phyloP scores from a whole-genome alignment of 2,888 invertebrate genomes.

The Diaprepes abbreviatus region DNA sequence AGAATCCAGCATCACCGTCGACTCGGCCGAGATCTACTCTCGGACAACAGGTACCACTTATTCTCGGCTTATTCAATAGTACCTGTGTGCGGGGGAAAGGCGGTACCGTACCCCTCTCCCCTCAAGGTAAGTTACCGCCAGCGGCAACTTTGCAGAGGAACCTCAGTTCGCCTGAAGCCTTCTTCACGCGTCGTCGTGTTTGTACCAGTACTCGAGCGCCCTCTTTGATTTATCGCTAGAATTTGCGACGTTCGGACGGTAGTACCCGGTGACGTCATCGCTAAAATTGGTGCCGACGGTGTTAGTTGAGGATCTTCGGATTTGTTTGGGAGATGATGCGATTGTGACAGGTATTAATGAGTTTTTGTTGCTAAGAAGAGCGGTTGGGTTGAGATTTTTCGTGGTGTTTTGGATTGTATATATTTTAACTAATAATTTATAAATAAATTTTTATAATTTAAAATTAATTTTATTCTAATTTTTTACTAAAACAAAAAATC shows the following conservation, averaged over 20 bases:
- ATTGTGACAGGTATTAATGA: slow-evolving; percentile 20
- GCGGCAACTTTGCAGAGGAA: slow-evolving; percentile 61
- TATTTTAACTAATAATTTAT: not conserved
- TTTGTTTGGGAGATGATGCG: slow-evolving; percentile 26
- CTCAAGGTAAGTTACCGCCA: slow-evolving; percentile 56
- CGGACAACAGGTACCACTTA: slow-evolving; percentile 40
- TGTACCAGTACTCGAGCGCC: slow-evolving; percentile 37
- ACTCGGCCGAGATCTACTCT: slow-evolving; percentile 25
- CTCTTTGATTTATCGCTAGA: slow-evolving; percentile 38
- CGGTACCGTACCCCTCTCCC: slow-evolving; percentile 34
- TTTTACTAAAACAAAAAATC: no score
- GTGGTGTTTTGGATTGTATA: not conserved
- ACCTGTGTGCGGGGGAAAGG: slow-evolving; percentile 48
- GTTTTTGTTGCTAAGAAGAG: not conserved
- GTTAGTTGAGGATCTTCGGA: slow-evolving; percentile 2
- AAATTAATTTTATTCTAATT: no score
- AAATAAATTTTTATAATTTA: no score
- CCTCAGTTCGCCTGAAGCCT: slow-evolving; percentile 66
- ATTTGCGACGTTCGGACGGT: slow-evolving; percentile 12
- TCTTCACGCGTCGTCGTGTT: slow-evolving; percentile 62
- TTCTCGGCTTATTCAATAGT: slow-evolving; percentile 25
- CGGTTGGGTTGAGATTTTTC: slow-evolving; percentile 1
- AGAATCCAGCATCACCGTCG: slow-evolving; percentile 7
- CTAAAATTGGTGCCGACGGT: slow-evolving; percentile 14
- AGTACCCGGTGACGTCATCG: slow-evolving; percentile 32